These are phyloP conservation scores for Dipodomys merriami DNA, from an alignment of 2,113 vertebrate genomes.

Conservation along the genomic window DNA sequence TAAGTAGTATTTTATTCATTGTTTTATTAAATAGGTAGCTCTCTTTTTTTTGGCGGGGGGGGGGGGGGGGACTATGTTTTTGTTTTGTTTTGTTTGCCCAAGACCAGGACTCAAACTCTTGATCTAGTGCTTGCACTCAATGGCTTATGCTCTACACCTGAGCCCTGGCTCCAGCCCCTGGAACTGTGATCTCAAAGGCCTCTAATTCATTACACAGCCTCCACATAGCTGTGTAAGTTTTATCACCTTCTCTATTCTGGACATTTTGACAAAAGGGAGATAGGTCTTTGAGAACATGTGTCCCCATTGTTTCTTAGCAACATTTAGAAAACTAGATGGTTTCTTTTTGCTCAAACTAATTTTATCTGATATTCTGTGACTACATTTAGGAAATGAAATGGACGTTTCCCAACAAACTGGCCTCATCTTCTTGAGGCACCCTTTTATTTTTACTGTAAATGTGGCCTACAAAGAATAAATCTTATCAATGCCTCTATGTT, in stretches of 20 bases:
- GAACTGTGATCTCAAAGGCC: not conserved
- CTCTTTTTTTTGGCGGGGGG: not conserved
- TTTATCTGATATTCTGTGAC: not conserved
- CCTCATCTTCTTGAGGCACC: not conserved
- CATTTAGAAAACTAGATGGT: not conserved
- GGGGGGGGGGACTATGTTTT: not conserved
- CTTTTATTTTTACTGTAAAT: constrained; percentile 10
- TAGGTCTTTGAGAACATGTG: not conserved
- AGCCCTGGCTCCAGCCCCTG: too few species aligned
- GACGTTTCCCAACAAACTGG: not conserved
- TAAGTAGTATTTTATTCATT: constrained; percentile 79
- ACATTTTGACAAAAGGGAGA: not conserved
- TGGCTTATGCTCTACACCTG: too few species aligned
- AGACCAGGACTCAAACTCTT: too few species aligned
- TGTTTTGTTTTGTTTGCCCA: too few species aligned
- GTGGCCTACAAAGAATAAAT: not conserved
- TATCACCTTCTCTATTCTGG: not conserved
- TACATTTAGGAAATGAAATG: not conserved
- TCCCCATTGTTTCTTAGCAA: not conserved
- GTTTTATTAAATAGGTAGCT: not conserved
- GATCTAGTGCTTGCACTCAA: too few species aligned
- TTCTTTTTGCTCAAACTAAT: constrained; percentile 26
- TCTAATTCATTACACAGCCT: not conserved
- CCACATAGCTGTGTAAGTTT: rapidly evolving
- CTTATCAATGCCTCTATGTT: constrained; percentile 59